Evolutionary conservation across 1,140 invertebrate genomes (phyloP).

Genomic region (Drosophila pachea): DNA sequence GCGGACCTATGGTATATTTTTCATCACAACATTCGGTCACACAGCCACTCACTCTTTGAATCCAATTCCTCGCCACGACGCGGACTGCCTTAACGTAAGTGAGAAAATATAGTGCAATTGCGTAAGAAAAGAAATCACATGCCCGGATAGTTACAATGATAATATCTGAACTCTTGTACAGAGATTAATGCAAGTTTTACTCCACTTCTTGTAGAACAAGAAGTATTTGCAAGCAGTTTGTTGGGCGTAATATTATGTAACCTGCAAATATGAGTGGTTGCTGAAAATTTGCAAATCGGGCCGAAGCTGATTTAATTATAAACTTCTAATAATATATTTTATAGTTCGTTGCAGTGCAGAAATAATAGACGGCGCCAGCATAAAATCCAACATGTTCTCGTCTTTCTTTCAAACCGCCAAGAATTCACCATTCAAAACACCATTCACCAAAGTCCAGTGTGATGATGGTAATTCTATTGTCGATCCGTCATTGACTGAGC

Average conservation of each 20-base stretch:
- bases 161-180: neutral
- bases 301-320: slow-evolving; percentile 66
- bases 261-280: slow-evolving; percentile 36
- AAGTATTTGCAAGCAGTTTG: neutral
- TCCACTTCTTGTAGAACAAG: neutral
- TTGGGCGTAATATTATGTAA: slow-evolving; percentile 66
- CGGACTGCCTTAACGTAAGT: slow-evolving; percentile 30
- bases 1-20: slow-evolving; percentile 6
- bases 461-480: slow-evolving; percentile 79
- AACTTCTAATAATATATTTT: slow-evolving; percentile 36
- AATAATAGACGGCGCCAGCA: slow-evolving; percentile 12
- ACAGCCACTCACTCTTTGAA: slow-evolving; percentile 39
- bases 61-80: slow-evolving; percentile 34
- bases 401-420: slow-evolving; percentile 86
- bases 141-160: neutral
- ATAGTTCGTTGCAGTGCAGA: slow-evolving; percentile 31
- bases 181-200: neutral
- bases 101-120: slow-evolving; percentile 25
- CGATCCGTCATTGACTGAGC: neutral
- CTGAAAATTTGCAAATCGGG: slow-evolving; percentile 19
- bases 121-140: slow-evolving; percentile 48
- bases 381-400: slow-evolving; percentile 83
- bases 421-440: slow-evolving; percentile 86
- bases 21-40: slow-evolving; percentile 12
- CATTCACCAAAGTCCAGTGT: slow-evolving; percentile 83